Base-by-base conservation (phyloP, 2,888 invertebrate genomes). In the Ceramica pisi region DNA sequence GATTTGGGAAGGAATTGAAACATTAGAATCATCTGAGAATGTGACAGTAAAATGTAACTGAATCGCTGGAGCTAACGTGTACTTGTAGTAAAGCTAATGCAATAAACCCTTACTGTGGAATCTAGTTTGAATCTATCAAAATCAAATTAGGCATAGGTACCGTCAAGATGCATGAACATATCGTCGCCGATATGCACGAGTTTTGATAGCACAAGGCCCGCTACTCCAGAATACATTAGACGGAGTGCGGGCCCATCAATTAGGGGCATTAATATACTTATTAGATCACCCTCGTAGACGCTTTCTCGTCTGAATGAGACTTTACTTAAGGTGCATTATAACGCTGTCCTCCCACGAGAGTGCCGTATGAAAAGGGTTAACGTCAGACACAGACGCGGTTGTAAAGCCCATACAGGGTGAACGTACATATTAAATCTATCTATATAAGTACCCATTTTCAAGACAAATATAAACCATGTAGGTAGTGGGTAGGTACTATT, bases 261-360 rank as follows among this genome's bases (percentile, higher is more conserved):
- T 74, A 78, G 66, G 72, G 62, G 63, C 75, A 82, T 84, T 83
- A 82, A 87, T 85, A 82, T 64, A 75, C 76, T 85, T 73, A 84
- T 79, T 82, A 76, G 46, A 80, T 85, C 86, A 77, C 71, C 60
- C 65, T 62, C 63, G 53, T 56, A 67, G 71, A 74, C 59, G 78
- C 74, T 79, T 74, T 80, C 72, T 38, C 63, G 62, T 69, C 64
- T 74, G 57, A 72, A 66, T 77, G 53, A 41, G 62, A 75, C 38
- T 76, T 77, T 67, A 81, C 71, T 62, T 62, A 62, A 64, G 68
- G 55, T 71, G 51, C 66, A 69, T 44, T 67, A 68, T 61, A 66
- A 78, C 60, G 56, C 65, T 68, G 75, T 63, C 73, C 41, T 78
- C 82, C 72, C 82, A 38, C n/a, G 82, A 72, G 79, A 72, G 65